Evolutionary conservation across 1,140 invertebrate genomes (phyloP), one percentile per base, ranked within the genome.

Genomic region (Sweltsa coloradensis): DNA sequence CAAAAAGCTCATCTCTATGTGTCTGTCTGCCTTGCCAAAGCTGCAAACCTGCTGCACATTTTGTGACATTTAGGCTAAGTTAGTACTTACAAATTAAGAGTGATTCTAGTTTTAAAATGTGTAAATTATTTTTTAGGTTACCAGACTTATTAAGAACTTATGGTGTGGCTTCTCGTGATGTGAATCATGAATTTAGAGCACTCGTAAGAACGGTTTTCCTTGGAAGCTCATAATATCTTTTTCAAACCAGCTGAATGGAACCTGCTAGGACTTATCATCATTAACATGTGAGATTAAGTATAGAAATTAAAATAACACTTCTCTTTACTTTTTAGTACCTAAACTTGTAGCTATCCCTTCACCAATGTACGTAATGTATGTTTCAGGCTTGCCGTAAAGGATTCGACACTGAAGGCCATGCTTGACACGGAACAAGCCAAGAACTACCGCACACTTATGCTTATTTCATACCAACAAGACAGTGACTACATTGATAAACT

Each of bases 131-230:
- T 36, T 36, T 14, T 31, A 52, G 51, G 23, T 39, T 52, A n/a
- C 48, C 49, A 31, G 51, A 52, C 42, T 39, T 52, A 37, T 11
- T 50, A n/a, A 7, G 25, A 3, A 50, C 51, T 2, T 45, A 50
- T 29, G 42, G 39, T 22, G 14, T 50, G 27, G 14, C 29, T 25
- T 36, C 42, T 16, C 25, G 27, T 18, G 51, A 52, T 26, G 18
- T 51, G 22, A 45, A 39, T 27, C 53, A 50, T 23, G 72, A 75
- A 52, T 52, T 76, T 1, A 56, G 67, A 13, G 49, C 67, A 16
- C 57, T 78, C 27, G 67, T 76, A 4, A 68, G 68, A 51, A 77
- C 73, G 24, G 75, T 77, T 51, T 69, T 66, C 51, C 61, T 78
- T 26, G 67, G 67, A n/a, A 55, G 67, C 76, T 4, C 62, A 73